Evolutionary conservation across 2,888 invertebrate species (phyloP).

Genomic region (Invenusta paracnida): DNA sequence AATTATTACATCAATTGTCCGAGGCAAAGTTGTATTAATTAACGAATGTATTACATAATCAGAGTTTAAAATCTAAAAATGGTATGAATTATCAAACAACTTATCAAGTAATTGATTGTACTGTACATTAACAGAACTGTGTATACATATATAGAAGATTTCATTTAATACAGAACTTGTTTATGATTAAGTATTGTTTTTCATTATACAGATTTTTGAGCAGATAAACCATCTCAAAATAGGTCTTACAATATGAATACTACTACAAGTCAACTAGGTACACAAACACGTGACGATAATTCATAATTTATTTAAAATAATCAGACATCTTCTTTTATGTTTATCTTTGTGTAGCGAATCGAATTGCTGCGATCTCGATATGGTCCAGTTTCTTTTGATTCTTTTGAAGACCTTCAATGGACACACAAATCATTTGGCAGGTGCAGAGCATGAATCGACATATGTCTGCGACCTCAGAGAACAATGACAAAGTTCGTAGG

Average conservation of each 20-base stretch:
- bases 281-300: background rate
- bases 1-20: background rate
- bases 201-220: background rate
- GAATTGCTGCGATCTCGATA: background rate
- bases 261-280: background rate
- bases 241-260: background rate
- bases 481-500: too few species aligned
- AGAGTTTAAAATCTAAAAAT: background rate
- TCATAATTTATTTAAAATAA: background rate
- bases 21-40: background rate
- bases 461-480: too few species aligned
- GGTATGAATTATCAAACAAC: background rate
- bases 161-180: background rate
- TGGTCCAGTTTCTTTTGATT: too few species aligned
- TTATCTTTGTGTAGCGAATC: background rate
- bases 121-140: background rate
- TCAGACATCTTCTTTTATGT: background rate
- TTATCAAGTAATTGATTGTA: background rate
- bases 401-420: too few species aligned
- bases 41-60: background rate
- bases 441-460: too few species aligned
- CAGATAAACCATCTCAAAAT: background rate
- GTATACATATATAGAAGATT: background rate
- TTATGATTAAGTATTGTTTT: background rate
- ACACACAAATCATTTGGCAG: too few species aligned